Conservation (phyloP, 2,888 invertebrate species). For the Tyria jacobaeae region DNA sequence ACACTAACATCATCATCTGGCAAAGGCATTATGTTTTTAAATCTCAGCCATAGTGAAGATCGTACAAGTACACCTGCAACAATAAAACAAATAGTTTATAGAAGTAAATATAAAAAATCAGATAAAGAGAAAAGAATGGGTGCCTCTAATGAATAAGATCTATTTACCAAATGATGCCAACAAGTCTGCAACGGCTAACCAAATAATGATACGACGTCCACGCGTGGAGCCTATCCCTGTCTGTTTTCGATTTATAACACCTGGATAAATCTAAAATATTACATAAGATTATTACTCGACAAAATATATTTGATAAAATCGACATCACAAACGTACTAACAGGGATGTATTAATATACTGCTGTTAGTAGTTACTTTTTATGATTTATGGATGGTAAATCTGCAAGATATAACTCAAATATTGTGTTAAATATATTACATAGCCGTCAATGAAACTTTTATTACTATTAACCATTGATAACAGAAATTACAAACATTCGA, state of each 20-base stretch:
- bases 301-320: background rate
- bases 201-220: conserved; percentile 90
- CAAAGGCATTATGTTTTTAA: conserved; percentile 89
- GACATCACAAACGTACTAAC: too few relatives aligned
- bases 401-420: background rate
- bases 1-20: conserved; percentile 89
- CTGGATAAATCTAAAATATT: conserved; percentile 88
- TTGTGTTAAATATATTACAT: background rate
- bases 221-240: conserved; percentile 87
- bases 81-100: conserved; percentile 14
- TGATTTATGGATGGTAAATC: background rate
- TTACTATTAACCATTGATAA: background rate
- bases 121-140: background rate
- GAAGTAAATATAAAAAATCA: background rate
- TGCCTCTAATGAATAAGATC: background rate
- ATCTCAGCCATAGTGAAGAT: conserved; percentile 89
- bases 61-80: conserved; percentile 89
- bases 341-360: too few relatives aligned
- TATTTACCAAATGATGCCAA: conserved; percentile 90
- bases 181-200: conserved; percentile 93
- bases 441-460: background rate
- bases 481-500: background rate
- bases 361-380: background rate
- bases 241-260: conserved; percentile 76
- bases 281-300: background rate